Percentiles rank a stretch among this genome's conserved stretches.
phyloP scores from a whole-genome alignment of 2,113 vertebrate genomes.

The Pipa parva region DNA sequence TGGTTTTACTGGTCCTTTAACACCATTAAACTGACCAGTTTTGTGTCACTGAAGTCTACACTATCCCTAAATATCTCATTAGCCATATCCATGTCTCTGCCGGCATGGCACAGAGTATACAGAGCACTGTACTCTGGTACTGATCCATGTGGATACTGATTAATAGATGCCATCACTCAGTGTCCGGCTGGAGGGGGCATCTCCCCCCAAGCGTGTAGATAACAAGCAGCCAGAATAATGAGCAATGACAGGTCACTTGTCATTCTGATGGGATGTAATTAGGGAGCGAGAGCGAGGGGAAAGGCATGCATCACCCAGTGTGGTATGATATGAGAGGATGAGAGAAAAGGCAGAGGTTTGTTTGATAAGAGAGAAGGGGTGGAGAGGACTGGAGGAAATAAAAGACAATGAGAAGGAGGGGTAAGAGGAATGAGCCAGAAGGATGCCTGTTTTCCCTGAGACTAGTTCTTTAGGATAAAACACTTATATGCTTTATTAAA shows the following conservation, averaged over 20 bases:
- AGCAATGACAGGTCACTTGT: slow-evolving; percentile 43
- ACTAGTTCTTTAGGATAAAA: no score
- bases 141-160: slow-evolving; percentile 26
- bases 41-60: background rate
- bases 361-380: slow-evolving; percentile 6
- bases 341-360: slow-evolving; percentile 12
- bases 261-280: slow-evolving; percentile 43
- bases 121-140: slow-evolving; percentile 17
- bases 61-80: background rate
- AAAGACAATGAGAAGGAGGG: slow-evolving; percentile 2
- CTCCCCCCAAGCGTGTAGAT: slow-evolving; percentile 26
- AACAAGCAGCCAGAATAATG: slow-evolving; percentile 42
- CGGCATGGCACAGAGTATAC: slow-evolving; percentile 1
- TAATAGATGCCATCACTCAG: slow-evolving; percentile 43
- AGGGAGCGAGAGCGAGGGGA: slow-evolving; percentile 27
- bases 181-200: slow-evolving; percentile 35
- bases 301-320: slow-evolving; percentile 14
- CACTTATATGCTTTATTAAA: no score
- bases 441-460: no score
- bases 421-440: background rate
- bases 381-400: background rate
- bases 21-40: background rate
- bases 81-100: slow-evolving; percentile 13
- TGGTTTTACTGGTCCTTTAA: no score
- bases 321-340: slow-evolving; percentile 5